Conservation (phyloP, 2,797 vertebrate species). For the Thunnus albacares region DNA sequence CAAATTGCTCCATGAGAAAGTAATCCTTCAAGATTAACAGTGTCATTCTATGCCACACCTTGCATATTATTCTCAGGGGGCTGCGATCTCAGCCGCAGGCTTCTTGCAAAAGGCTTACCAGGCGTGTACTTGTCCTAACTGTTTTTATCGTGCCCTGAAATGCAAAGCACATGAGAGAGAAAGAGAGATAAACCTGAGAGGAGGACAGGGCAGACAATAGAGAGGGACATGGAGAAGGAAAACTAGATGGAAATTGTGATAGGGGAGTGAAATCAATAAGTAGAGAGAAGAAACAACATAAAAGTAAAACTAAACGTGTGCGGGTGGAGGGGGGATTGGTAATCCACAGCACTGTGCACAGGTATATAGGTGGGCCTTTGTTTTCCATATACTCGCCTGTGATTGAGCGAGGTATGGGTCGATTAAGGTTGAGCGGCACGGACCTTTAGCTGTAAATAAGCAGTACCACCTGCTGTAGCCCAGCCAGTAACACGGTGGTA, state of each 20-base stretch:
- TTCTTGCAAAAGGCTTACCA: slow-evolving; percentile 69
- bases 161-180: slow-evolving; percentile 25
- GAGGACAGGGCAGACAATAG: slow-evolving; percentile 48
- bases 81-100: slow-evolving; percentile 60
- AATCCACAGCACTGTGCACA: slow-evolving; percentile 23
- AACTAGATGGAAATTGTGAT: slow-evolving; percentile 15
- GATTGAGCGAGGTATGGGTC: slow-evolving; percentile 54
- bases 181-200: slow-evolving; percentile 32
- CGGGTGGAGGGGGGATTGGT: neutral
- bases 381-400: slow-evolving; percentile 43
- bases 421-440: slow-evolving; percentile 55
- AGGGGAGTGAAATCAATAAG: slow-evolving; percentile 16
- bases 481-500: slow-evolving; percentile 50
- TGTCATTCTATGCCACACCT: slow-evolving; percentile 77
- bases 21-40: slow-evolving; percentile 82
- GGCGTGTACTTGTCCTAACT: slow-evolving; percentile 60
- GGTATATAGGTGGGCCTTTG: slow-evolving; percentile 57
- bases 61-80: slow-evolving; percentile 71
- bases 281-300: slow-evolving; percentile 32
- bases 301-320: slow-evolving; percentile 25
- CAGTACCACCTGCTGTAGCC: slow-evolving; percentile 63
- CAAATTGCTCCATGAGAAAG: slow-evolving; percentile 79
- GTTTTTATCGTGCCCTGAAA: slow-evolving; percentile 57
- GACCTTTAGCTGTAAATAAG: slow-evolving; percentile 73
- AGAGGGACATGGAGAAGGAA: slow-evolving; percentile 21